These are phyloP conservation scores for Tonatia bakeri DNA, from an alignment of 2,113 vertebrate species.

Conservation along the genomic window DNA sequence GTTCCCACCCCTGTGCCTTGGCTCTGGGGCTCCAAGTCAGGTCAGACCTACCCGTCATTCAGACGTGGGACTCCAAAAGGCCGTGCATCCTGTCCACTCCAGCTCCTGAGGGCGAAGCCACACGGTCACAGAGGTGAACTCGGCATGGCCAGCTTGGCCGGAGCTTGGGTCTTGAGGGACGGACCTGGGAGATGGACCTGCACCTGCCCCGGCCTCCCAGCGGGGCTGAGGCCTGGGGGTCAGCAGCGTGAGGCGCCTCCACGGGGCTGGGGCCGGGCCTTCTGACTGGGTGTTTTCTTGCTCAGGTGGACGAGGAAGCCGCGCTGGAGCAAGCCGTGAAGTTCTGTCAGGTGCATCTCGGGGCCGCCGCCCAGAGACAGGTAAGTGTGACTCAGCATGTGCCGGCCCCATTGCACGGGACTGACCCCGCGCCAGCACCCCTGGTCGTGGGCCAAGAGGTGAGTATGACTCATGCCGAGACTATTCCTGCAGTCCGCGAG, in stretches of 20 bases:
- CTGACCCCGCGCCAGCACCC: background rate
- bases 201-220: background rate
- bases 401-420: fast-evolving
- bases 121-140: background rate
- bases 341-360: conserved; percentile 98
- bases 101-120: background rate
- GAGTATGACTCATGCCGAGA: too few species aligned
- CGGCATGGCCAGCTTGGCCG: background rate
- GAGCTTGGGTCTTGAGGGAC: background rate
- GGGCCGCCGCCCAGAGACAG: conserved; percentile 94
- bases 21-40: background rate
- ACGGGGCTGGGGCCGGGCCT: background rate
- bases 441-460: fast-evolving
- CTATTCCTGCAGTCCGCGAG: background rate
- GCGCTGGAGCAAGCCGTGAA: conserved; percentile 97
- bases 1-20: background rate
- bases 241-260: background rate
- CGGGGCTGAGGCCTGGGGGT: too few species aligned
- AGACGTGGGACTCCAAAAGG: background rate
- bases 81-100: background rate
- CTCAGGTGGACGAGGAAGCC: conserved; percentile 95
- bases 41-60: background rate
- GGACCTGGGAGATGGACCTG: background rate
- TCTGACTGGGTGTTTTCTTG: conserved; percentile 60
- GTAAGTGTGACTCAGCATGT: conserved; percentile 75